Conservation (phyloP, 2,888 invertebrate species). For the Synanthedon andrenaeformis region DNA sequence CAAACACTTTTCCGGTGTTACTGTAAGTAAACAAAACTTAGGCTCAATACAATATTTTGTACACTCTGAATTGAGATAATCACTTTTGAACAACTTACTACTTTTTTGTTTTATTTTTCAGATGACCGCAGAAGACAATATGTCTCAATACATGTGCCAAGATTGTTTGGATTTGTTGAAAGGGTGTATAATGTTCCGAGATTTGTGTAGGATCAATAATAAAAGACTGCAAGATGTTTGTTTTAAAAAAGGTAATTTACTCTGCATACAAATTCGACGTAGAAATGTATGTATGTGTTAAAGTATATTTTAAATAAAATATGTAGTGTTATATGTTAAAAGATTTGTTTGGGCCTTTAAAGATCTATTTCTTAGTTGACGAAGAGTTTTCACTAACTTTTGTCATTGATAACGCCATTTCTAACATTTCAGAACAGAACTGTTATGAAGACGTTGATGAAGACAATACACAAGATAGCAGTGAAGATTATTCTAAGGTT, state of each 20-base stretch:
- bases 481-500: slow-evolving; percentile 37
- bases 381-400: too few relatives aligned
- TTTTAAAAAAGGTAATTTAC: slow-evolving; percentile 47
- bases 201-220: slow-evolving; percentile 47
- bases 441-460: slow-evolving; percentile 14
- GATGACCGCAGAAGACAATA: slow-evolving; percentile 36
- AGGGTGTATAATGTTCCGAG: slow-evolving; percentile 52
- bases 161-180: slow-evolving; percentile 47
- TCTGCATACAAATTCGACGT: neutral
- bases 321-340: too few relatives aligned
- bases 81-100: too few relatives aligned
- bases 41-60: neutral
- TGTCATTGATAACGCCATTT: too few relatives aligned
- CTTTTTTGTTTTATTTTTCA: slow-evolving; percentile 14
- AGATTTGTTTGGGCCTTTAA: too few relatives aligned
- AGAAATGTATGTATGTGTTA: too few relatives aligned
- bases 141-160: slow-evolving; percentile 47
- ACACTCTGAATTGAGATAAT: too few relatives aligned
- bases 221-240: slow-evolving; percentile 27
- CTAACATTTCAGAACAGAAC: slow-evolving; percentile 13
- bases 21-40: slow-evolving; percentile 26
- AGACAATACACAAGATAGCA: slow-evolving; percentile 18
- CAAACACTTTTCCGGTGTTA: slow-evolving; percentile 43
- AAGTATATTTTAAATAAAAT: too few relatives aligned
- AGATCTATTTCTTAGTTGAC: too few relatives aligned